Conservation (phyloP, 2,113 vertebrate genomes). For the Tupaia chinensis region DNA sequence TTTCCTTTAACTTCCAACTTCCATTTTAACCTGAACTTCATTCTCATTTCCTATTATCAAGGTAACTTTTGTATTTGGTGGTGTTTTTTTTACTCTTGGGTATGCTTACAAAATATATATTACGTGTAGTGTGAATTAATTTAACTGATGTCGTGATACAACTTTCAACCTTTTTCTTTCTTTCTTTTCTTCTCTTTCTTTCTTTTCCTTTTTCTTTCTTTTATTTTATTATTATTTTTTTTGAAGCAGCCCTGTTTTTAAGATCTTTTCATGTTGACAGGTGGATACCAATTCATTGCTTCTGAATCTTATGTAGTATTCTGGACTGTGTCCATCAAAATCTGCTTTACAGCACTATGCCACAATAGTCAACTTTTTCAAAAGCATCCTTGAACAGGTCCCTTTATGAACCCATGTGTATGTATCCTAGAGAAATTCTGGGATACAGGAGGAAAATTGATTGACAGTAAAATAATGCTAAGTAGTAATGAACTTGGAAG, state of each 20-base stretch:
- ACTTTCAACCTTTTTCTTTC: background rate
- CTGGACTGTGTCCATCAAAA: background rate
- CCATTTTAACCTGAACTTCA: background rate
- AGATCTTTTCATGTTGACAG: background rate
- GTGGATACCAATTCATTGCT: background rate
- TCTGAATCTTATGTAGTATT: background rate
- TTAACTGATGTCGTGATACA: background rate
- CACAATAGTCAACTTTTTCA: background rate
- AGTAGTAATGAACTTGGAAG: background rate
- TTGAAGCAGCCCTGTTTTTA: background rate
- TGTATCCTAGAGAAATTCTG: background rate
- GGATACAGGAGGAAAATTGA: background rate
- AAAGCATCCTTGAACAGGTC: background rate
- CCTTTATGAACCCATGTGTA: accelerated
- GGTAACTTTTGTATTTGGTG: background rate
- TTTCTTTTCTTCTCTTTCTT: background rate
- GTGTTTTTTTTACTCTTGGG: background rate
- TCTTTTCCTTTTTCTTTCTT: background rate
- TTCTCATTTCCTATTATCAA: background rate
- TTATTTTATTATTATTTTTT: background rate
- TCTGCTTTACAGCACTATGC: background rate
- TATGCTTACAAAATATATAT: background rate
- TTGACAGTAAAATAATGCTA: background rate
- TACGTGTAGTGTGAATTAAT: background rate
- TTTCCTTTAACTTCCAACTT: background rate